A percentile compares a stretch with the other conserved stretches of the same genome.
Conservation (phyloP, 2,888 invertebrate genomes). For the Steinernema scapterisci region DNA sequence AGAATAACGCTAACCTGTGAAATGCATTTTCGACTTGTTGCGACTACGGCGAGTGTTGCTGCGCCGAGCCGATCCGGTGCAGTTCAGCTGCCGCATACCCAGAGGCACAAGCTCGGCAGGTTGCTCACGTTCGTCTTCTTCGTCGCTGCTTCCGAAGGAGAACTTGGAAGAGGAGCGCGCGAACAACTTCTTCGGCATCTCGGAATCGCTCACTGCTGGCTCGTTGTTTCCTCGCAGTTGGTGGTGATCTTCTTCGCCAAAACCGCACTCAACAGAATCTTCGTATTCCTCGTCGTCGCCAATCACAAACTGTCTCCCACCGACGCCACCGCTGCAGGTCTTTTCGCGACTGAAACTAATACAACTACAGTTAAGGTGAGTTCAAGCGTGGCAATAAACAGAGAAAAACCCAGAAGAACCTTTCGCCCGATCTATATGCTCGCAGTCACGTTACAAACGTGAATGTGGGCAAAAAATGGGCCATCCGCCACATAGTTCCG, state of each 20-base stretch:
- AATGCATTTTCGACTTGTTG: constrained; percentile 83
- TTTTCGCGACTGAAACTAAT: constrained; percentile 25
- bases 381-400: neutral
- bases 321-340: constrained; percentile 23
- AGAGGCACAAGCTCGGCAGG: constrained; percentile 42
- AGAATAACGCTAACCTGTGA: constrained; percentile 76
- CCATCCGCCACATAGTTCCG: neutral
- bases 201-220: neutral
- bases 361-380: neutral
- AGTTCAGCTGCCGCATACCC: constrained; percentile 34
- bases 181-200: constrained; percentile 11
- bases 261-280: neutral
- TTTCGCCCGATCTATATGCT: too few relatives aligned
- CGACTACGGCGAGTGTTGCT: constrained; percentile 69
- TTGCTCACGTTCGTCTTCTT: constrained; percentile 35
- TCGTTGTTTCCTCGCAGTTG: neutral
- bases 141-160: constrained; percentile 30
- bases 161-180: constrained; percentile 21
- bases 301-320: constrained; percentile 30
- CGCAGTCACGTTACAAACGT: neutral
- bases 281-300: constrained; percentile 25
- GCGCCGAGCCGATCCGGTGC: constrained; percentile 2
- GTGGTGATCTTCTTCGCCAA: constrained; percentile 25
- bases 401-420: too few relatives aligned
- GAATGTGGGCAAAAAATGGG: neutral